Base-by-base conservation (phyloP, 1,140 invertebrate genomes). In the Hestina assimilis region DNA sequence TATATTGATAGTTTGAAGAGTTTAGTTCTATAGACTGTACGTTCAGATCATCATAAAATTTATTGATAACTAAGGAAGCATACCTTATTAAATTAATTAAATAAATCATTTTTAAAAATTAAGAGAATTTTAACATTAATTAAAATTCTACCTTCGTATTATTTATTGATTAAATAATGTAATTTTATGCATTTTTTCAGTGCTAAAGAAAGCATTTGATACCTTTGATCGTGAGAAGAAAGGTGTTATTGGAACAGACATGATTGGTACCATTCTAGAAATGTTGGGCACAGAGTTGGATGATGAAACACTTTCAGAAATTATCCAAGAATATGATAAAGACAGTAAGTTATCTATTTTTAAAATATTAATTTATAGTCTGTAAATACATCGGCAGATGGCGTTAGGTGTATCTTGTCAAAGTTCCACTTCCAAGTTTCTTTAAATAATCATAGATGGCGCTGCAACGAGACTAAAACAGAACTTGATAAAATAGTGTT, bases 191-290 rank as follows among this genome's bases (percentile, higher is more conserved):
- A n/a, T n/a, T n/a, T 41, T 48, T 71, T 17, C 73, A 95, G 94
- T 95, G 86, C 86, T 95, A 50, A 91, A 92, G 57, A 94, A 93
- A 69, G 94, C 94, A 9, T 96, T 96, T 81, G 92, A 93, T 66
- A 94, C 94, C 29, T 96, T 96, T 74, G 95, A 96, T 72, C 92
- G 92, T 28, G 94, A 94, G 51, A 93, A 93, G 66, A 93, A 92
- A 46, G 94, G 94, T 1, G 91, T 89, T 59, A 95, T 96, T 64
- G 91, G 91, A 51, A 92, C 92, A 41, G 91, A 92, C 50, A 94
- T 94, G 90, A 92, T 96, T 57, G 91, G 92, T 2, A 93, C 91
- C 6, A 95, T 96, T 64, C 86, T 96, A 43, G 93, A 95, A 72
- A 94, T 95, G 85, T 88, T 96, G 56, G 95, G 94, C 0, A 93